Evolutionary conservation across 2,888 invertebrate genomes (phyloP).

Genomic region (Thymelicus acteon): DNA sequence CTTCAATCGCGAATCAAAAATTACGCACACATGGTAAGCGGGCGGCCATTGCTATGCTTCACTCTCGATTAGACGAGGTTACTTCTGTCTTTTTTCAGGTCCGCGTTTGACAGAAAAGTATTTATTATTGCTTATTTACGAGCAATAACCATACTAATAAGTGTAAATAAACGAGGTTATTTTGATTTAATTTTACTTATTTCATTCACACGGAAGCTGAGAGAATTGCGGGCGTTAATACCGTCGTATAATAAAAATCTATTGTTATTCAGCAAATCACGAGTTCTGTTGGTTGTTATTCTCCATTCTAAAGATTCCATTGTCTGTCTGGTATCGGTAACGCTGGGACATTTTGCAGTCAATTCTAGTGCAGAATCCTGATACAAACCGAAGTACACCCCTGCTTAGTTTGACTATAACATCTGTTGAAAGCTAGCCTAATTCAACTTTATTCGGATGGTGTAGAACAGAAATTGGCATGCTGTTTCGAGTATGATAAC

Average conservation of each 20-base stretch:
- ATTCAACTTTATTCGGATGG: background rate
- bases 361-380: slow-evolving; percentile 43
- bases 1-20: too few relatives aligned
- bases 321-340: slow-evolving; percentile 33
- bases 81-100: too few relatives aligned
- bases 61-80: too few relatives aligned
- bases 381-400: slow-evolving; percentile 37
- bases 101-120: too few relatives aligned
- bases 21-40: too few relatives aligned
- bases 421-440: background rate
- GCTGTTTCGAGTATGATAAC: background rate
- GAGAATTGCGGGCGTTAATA: background rate
- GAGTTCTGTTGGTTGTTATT: background rate
- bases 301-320: slow-evolving; percentile 23
- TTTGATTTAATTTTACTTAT: too few relatives aligned
- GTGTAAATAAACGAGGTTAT: too few relatives aligned
- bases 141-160: too few relatives aligned
- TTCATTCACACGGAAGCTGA: too few relatives aligned
- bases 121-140: too few relatives aligned
- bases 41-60: too few relatives aligned
- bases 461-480: background rate
- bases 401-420: background rate
- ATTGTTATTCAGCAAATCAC: background rate
- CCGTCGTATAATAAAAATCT: background rate
- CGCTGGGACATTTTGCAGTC: slow-evolving; percentile 43